Percentiles rank a stretch among this genome's conserved stretches.
phyloP scores from a whole-genome alignment of 2,113 vertebrate genomes.

The Tupaia chinensis region DNA sequence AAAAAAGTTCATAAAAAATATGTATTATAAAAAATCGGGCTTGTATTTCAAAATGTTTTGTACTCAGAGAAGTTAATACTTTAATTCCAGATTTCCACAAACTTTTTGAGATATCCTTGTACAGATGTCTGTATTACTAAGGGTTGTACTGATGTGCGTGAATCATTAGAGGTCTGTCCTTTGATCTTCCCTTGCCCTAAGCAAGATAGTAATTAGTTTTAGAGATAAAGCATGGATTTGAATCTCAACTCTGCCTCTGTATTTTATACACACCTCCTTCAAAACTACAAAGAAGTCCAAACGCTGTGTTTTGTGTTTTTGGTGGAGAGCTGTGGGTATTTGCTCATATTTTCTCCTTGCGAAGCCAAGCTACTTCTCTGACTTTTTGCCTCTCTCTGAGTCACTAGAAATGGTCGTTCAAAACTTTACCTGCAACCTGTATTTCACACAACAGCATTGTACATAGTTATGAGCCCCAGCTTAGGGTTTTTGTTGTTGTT shows the following conservation, averaged over 20 bases:
- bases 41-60: too few species aligned
- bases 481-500: not conserved
- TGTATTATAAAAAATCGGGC: too few species aligned
- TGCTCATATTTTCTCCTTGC: not conserved
- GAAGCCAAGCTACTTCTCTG: not conserved
- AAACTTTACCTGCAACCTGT: too few species aligned
- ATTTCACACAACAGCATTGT: not conserved
- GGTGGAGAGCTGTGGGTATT: not conserved
- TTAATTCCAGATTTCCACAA: too few species aligned
- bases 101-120: too few species aligned
- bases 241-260: not conserved
- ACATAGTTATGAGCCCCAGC: not conserved
- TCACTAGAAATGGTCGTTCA: not conserved
- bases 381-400: not conserved
- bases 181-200: not conserved
- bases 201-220: not conserved
- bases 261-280: not conserved
- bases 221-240: not conserved
- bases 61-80: too few species aligned
- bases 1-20: too few species aligned
- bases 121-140: too few species aligned
- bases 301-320: not conserved
- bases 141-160: too few species aligned
- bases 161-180: not conserved
- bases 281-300: not conserved